phyloP scores from a whole-genome alignment of 2,888 invertebrate genomes.

The Anthrax anthrax region DNA sequence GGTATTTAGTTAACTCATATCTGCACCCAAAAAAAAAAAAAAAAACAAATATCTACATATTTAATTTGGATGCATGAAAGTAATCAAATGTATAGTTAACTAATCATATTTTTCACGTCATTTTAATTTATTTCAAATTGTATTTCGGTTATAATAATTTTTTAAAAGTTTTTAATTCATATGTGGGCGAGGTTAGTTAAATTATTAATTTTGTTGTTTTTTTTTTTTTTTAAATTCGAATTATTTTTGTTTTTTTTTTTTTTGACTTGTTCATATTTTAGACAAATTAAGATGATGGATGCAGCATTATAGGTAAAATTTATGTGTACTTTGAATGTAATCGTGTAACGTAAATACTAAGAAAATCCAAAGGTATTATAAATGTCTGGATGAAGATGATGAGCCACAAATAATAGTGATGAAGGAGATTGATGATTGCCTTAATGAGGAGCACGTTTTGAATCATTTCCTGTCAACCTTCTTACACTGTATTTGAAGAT shows the following conservation, averaged over 20 bases:
- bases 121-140: neutral
- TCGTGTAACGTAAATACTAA: too few species aligned
- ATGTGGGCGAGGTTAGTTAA: constrained; percentile 7
- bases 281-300: constrained; percentile 1
- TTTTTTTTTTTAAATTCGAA: too few species aligned
- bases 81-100: too few species aligned
- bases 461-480: constrained; percentile 8
- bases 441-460: constrained; percentile 8
- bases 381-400: neutral
- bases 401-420: constrained; percentile 1
- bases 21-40: too few species aligned
- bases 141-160: neutral
- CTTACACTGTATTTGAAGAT: neutral
- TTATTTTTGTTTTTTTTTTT: neutral
- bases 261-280: neutral
- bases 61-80: too few species aligned
- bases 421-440: constrained; percentile 7
- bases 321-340: too few species aligned
- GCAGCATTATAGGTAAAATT: neutral
- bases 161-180: neutral
- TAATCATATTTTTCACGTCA: too few species aligned
- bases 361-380: neutral
- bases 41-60: too few species aligned
- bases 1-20: too few species aligned
- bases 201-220: too few species aligned